Base-by-base conservation (phyloP, 1,140 invertebrate genomes). In the Helicoverpa armigera region DNA sequence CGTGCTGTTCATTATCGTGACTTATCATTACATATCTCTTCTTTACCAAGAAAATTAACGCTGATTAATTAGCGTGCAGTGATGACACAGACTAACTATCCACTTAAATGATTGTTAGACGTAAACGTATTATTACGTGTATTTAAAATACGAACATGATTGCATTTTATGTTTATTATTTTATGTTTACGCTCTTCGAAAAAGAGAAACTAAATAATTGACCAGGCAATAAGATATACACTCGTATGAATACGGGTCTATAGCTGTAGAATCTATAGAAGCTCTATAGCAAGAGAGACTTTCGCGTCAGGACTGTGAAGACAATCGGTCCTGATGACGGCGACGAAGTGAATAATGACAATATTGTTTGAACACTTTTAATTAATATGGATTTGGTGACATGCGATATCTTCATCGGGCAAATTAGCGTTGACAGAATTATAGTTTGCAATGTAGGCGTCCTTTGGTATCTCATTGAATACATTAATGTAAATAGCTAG, bases 361-460 rank as follows among this genome's bases (percentile, higher is more conserved):
- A 75, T 83, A 88, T 89, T 89, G 86, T 90, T 90, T 87, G 80
- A 82, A 78, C 79, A 85, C 87, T 86, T 91, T 89, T 91, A 91
- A 92, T 92, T 91, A 90, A 89, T 90, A 91, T 91, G 88, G 86
- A 91, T 91, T 80, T 80, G 81, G 82, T 83, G 86, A 88, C 83
- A 86, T 82, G 79, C 82, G 85, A 88, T 86, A 86, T 84, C 83
- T 83, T 78, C 80, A 80, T 85, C 74, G 53, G 51, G 54, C 63
- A 70, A 79, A 87, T 89, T 87, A 81, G 58, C 75, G 77, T 77
- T 77, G 29, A 74, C 67, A 5, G 53, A 51, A 35, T 74, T 80
- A 53, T 65, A 65, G 16, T 77, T 16, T 29, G n/a, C 53, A 13
- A 23, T 29, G n/a, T 69, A 13, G 12, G 43, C n/a, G 43, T 12